Evolutionary conservation across 2,888 invertebrate genomes (phyloP), one percentile per base, ranked within the genome.

Genomic region (Aporophyla nigra): DNA sequence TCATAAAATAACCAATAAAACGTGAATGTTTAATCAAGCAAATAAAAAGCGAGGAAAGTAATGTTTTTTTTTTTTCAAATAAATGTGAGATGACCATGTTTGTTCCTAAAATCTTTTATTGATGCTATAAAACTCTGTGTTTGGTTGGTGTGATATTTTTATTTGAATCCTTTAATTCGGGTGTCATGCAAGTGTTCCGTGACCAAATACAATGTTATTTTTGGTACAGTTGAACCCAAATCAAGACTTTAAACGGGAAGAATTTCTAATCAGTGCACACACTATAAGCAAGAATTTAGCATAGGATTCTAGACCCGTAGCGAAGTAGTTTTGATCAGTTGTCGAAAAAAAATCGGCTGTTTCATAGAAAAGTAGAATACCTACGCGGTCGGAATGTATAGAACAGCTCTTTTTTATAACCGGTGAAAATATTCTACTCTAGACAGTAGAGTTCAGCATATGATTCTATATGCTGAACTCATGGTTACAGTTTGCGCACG

Each of bases 1-100:
- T 43, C 71, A 49, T 82, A 75, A 70, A 85, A 62, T 24, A 19
- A 51, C 49, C 56, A 67, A 53, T 82, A 81, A 85, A 81, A 73
- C 10, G 33, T 53, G 14, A 65, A 61, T 51, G 5, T 84, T 68
- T 12, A 51, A 65, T 65, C 43, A 61, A 58, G 24, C 19, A 12
- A 24, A 27, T 16, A 71, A 59, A 9, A 46, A 59, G 72, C 24
- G 33, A 9, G 24, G 56, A 53, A 62, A 67, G 4, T 33, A n/a
- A n/a, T n/a, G n/a, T n/a, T n/a, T n/a, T n/a, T 24, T 46, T 21
- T 43, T 69, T 33, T 27, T 43, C 63, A 2, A 2, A 51, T 46
- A 54, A 53, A 46, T 61, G 53, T 59, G 43, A 24, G 10, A 40
- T 14, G 16, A 19, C 5, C 49, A 12, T 16, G 24, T 58, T 19